phyloP scores from a whole-genome alignment of 2,113 vertebrate genomes.

The Alosa alosa region DNA sequence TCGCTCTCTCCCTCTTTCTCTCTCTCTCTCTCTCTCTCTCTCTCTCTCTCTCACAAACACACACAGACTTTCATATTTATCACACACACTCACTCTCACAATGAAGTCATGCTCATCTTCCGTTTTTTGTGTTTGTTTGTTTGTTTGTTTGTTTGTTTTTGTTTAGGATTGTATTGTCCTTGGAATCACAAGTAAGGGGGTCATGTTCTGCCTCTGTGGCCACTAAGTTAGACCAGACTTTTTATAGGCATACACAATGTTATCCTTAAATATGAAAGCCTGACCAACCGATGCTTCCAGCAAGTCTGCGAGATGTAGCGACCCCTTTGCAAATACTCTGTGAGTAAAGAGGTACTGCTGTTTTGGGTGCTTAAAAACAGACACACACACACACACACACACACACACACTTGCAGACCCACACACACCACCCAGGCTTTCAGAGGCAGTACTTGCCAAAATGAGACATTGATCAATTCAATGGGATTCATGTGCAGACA shows the following conservation, averaged over 20 bases:
- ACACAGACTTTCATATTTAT: no score
- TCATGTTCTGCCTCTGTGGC: not conserved
- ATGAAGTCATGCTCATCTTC: no score
- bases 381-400: not conserved
- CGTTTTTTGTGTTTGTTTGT: no score
- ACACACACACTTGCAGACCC: not conserved
- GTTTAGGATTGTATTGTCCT: no score
- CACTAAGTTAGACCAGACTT: not conserved
- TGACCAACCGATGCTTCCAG: no score
- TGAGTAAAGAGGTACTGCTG: no score
- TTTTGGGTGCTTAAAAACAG: not conserved
- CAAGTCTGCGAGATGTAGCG: not conserved
- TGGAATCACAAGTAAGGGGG: no score
- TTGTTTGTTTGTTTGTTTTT: no score
- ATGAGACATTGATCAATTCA: constrained; percentile 2
- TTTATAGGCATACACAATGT: not conserved
- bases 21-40: no score
- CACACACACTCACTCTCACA: no score
- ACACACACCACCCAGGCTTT: not conserved
- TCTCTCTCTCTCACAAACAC: no score
- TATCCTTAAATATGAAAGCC: not conserved
- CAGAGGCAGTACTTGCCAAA: not conserved
- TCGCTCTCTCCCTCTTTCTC: no score
- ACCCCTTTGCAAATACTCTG: not conserved
- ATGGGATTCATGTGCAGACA: not conserved